Conservation (phyloP, 92 coral and sea anemone species). For the Nematostella vectensis region DNA sequence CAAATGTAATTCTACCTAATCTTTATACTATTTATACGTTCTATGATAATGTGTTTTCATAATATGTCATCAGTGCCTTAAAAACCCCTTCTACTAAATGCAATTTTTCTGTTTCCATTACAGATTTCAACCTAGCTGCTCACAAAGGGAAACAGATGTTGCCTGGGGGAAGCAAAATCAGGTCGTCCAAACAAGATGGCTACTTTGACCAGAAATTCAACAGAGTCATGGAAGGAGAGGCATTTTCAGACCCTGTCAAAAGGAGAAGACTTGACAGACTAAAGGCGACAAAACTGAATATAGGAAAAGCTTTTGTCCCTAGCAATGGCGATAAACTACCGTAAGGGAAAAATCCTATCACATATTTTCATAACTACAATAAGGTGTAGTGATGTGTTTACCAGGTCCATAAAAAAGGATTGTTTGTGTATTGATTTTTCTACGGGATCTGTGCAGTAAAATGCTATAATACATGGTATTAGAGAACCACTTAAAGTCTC, state of each 20-base stretch:
- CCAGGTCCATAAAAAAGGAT: background rate
- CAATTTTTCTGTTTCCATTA: too few relatives aligned
- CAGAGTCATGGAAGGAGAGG: slow-evolving; percentile 87
- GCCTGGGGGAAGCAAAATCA: slow-evolving; percentile 89
- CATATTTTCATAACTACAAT: too few relatives aligned
- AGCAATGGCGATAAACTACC: slow-evolving; percentile 87
- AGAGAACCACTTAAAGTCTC: too few relatives aligned
- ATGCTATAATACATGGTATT: too few relatives aligned
- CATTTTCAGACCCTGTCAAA: slow-evolving; percentile 78
- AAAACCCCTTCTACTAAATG: too few relatives aligned
- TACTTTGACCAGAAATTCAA: slow-evolving; percentile 90
- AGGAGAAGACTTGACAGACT: slow-evolving; percentile 75
- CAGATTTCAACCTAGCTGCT: slow-evolving; percentile 85
- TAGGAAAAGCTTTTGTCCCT: slow-evolving; percentile 96
- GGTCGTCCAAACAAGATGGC: slow-evolving; percentile 77
- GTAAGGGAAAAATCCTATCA: too few relatives aligned
- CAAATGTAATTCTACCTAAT: too few relatives aligned
- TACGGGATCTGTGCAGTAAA: too few relatives aligned
- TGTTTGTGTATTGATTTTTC: background rate
- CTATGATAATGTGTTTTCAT: too few relatives aligned
- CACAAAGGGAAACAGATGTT: slow-evolving; percentile 97
- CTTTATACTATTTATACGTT: too few relatives aligned
- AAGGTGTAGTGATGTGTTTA: too few relatives aligned
- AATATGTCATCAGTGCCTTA: too few relatives aligned
- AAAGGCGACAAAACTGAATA: slow-evolving; percentile 59